These are phyloP conservation scores for Tribolium madens DNA, from an alignment of 1,140 invertebrate genomes.

Conservation along the genomic window DNA sequence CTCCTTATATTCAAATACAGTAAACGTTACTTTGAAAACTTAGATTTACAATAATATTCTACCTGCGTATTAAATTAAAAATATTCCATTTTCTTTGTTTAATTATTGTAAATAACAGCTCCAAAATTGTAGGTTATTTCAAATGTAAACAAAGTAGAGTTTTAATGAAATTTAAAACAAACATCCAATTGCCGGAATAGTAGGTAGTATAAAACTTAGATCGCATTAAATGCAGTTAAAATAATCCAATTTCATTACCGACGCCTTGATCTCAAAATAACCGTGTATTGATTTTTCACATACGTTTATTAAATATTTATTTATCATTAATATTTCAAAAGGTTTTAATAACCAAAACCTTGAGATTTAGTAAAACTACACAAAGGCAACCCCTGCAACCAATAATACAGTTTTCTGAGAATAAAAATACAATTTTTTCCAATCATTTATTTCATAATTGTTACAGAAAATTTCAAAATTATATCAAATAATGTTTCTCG, in stretches of 20 bases:
- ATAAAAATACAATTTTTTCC: conserved; percentile 6
- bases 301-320: conserved; percentile 4
- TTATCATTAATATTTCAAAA: conserved; percentile 3
- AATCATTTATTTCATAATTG: conserved; percentile 20
- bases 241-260: conserved; percentile 11
- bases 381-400: neutral
- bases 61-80: too few relatives aligned
- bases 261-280: conserved; percentile 18
- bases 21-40: too few relatives aligned
- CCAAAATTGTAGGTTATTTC: too few relatives aligned
- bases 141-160: conserved; percentile 10
- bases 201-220: conserved; percentile 9
- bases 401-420: neutral
- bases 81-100: too few relatives aligned
- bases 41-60: too few relatives aligned
- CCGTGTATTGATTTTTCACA: conserved; percentile 10
- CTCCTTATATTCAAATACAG: too few relatives aligned
- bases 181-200: conserved; percentile 7
- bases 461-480: neutral
- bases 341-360: neutral
- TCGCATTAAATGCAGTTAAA: conserved; percentile 24
- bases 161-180: conserved; percentile 22
- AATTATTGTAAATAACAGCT: too few relatives aligned
- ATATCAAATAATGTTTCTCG: conserved; percentile 53
- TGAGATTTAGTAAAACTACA: neutral